phyloP scores from a whole-genome alignment of 2,888 invertebrate species.

The Eulithis prunata region DNA sequence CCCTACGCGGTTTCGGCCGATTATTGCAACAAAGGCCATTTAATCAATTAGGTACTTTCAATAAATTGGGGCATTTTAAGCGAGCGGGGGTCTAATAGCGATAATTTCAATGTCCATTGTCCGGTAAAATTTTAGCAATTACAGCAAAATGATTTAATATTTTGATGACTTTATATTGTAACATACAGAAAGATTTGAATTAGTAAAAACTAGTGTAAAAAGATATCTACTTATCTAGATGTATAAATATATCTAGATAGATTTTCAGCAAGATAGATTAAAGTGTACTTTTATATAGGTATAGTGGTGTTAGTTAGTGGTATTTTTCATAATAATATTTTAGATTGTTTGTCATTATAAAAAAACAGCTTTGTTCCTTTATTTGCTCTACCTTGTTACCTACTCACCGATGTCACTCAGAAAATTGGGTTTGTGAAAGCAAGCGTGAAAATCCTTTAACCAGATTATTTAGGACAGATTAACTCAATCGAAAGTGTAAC shows the following conservation, averaged over 20 bases:
- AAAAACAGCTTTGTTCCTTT: too few species aligned
- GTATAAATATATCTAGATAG: too few species aligned
- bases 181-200: too few species aligned
- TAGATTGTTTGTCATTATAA: too few species aligned
- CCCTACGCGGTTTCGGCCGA: constrained; percentile 14
- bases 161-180: constrained; percentile 1
- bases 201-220: too few species aligned
- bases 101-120: constrained; percentile 71
- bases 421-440: not conserved
- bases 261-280: too few species aligned
- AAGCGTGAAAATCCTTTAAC: constrained; percentile 6
- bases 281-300: too few species aligned
- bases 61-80: constrained; percentile 67
- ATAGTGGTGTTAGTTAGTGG: too few species aligned
- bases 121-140: constrained; percentile 71
- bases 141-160: constrained; percentile 34
- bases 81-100: constrained; percentile 65
- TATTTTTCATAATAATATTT: too few species aligned
- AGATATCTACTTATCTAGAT: too few species aligned
- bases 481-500: constrained; percentile 59
- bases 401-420: not conserved
- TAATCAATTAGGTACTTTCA: constrained; percentile 70
- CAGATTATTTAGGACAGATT: constrained; percentile 40
- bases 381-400: not conserved
- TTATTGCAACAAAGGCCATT: constrained; percentile 64